Evolutionary conservation across 2,797 vertebrate species (phyloP).

Genomic region (Spondyliosoma cantharus): DNA sequence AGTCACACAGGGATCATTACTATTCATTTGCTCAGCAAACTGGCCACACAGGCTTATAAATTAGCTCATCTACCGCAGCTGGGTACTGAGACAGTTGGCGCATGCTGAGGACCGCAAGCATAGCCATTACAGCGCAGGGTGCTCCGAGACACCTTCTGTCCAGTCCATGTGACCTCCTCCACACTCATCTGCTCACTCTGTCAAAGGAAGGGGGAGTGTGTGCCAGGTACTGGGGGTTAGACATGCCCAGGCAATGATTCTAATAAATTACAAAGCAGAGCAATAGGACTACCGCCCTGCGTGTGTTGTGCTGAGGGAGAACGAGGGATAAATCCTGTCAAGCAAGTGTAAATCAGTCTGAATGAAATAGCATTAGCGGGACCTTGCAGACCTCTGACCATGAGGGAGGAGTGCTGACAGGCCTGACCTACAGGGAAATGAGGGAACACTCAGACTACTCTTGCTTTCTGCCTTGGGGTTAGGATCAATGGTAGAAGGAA

Average conservation of each 20-base stretch:
- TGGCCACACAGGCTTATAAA: conserved; percentile 77
- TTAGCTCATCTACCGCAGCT: conserved; percentile 75
- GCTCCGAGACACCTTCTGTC: conserved; percentile 69
- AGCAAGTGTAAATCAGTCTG: conserved; percentile 75
- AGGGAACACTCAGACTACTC: conserved; percentile 64
- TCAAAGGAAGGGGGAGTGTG: conserved; percentile 39
- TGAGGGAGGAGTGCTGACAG: conserved; percentile 69
- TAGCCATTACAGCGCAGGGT: conserved; percentile 54
- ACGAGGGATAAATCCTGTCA: conserved; percentile 72
- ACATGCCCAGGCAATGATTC: conserved; percentile 61
- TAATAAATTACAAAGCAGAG: conserved; percentile 68
- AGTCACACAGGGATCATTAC: conserved; percentile 78
- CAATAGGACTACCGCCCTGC: conserved; percentile 42
- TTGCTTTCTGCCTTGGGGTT: conserved; percentile 66
- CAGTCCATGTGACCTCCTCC: conserved; percentile 65
- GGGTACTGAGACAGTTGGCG: conserved; percentile 69
- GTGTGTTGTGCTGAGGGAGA: conserved; percentile 54
- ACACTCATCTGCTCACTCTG: conserved; percentile 40
- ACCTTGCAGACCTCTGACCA: conserved; percentile 68
- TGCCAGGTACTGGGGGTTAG: conserved; percentile 4
- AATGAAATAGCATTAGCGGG: conserved; percentile 75
- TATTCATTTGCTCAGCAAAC: conserved; percentile 85
- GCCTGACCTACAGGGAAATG: conserved; percentile 75
- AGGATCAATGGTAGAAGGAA: conserved; percentile 74
- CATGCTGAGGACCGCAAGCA: conserved; percentile 60